These are phyloP conservation scores for Acrocyrtus sp. DNA, from an alignment of 2,888 invertebrate genomes.

Conservation along the genomic window DNA sequence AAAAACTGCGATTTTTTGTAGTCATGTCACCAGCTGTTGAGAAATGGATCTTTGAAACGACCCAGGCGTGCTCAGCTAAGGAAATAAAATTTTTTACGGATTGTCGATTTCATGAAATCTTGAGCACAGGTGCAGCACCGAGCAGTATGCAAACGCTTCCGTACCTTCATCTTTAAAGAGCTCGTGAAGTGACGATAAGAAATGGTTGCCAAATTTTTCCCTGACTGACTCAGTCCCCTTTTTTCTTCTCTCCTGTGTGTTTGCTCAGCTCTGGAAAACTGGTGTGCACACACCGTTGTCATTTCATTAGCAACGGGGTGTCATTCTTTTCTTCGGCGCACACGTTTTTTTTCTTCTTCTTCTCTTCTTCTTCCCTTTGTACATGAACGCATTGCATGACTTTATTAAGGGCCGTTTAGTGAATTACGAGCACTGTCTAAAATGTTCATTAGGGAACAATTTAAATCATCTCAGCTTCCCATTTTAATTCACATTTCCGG, in stretches of 20 bases:
- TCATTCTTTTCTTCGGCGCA: background rate
- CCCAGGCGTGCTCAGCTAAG: conserved; percentile 60
- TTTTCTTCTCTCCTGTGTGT: background rate
- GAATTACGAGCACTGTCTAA: no score
- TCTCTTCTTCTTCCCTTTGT: background rate
- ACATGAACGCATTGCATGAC: no score
- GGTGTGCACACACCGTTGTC: no score
- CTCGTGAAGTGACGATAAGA: background rate
- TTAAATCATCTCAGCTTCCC: no score
- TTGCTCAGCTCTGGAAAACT: background rate
- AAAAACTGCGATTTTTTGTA: conserved; percentile 50
- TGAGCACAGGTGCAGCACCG: conserved; percentile 57
- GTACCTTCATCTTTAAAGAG: background rate
- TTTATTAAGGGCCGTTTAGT: no score
- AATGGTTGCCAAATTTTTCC: conserved; percentile 46
- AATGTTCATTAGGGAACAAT: background rate
- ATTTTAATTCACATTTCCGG: no score
- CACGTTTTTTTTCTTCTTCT: background rate
- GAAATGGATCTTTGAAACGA: conserved; percentile 60
- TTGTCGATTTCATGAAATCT: conserved; percentile 60
- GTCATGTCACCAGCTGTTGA: conserved; percentile 60
- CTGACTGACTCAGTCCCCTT: conserved; percentile 30
- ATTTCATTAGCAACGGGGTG: background rate
- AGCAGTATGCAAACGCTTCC: conserved; percentile 37
- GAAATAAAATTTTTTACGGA: conserved; percentile 61